Percentiles rank a stretch among this genome's conserved stretches.
These are phyloP conservation scores for Pelosia muscerda DNA, from an alignment of 2,888 invertebrate species.

Conservation along the genomic window DNA sequence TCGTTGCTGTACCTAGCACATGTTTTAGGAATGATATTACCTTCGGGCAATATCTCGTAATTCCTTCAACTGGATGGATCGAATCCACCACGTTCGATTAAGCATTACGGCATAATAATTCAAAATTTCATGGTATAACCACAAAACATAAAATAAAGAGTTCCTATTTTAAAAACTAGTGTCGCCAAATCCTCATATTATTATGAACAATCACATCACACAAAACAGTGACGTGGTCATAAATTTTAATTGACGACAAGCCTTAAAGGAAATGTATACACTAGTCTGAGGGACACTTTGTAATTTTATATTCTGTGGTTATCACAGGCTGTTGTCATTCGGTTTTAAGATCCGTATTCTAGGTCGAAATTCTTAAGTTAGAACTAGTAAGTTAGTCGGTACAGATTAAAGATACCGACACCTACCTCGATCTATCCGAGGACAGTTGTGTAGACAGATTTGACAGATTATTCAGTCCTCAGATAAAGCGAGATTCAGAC, in stretches of 20 bases:
- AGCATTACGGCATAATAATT: neutral
- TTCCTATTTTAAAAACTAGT: neutral
- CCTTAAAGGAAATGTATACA: neutral
- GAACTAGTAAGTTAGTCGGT: too few species aligned
- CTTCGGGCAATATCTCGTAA: neutral
- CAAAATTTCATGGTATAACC: neutral
- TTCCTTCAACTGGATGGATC: neutral
- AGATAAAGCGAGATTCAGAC: too few species aligned
- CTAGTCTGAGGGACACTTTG: neutral
- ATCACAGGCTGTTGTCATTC: neutral
- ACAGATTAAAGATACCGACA: too few species aligned
- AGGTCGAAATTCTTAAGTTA: too few species aligned
- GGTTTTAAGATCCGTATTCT: neutral
- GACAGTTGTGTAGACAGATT: too few species aligned
- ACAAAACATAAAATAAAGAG: neutral
- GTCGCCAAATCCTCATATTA: neutral
- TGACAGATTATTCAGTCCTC: too few species aligned
- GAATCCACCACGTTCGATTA: neutral
- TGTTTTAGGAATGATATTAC: neutral
- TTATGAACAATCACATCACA: slow-evolving; percentile 3
- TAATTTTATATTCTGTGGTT: slow-evolving; percentile 1
- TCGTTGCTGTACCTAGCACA: neutral
- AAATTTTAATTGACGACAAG: neutral
- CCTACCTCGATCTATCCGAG: too few species aligned
- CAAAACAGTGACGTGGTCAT: neutral